Conservation (phyloP, 2,113 vertebrate species). For the Cichladusa arquata region DNA sequence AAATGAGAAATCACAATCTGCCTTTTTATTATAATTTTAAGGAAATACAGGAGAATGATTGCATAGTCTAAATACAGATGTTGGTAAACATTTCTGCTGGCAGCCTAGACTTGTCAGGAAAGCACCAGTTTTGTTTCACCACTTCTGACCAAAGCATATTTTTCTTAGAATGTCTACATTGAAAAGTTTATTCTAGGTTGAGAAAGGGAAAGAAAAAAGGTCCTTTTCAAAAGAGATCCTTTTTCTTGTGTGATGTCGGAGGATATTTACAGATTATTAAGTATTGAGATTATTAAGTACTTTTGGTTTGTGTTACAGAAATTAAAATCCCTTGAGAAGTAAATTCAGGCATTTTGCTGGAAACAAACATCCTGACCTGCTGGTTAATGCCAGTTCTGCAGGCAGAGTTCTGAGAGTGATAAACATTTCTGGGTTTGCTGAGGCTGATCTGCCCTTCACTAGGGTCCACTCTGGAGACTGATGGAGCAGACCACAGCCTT, state of each 20-base stretch:
- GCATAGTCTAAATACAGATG: background rate
- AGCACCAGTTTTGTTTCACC: background rate
- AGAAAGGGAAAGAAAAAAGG: background rate
- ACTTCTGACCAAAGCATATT: background rate
- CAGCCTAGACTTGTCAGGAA: background rate
- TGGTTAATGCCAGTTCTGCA: background rate
- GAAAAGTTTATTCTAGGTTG: background rate
- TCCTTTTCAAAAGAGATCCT: background rate
- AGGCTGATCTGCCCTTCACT: background rate
- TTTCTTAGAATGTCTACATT: background rate
- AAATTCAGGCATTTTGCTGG: slow-evolving; percentile 17
- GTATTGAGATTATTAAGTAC: background rate
- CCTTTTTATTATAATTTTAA: background rate
- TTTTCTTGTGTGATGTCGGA: background rate
- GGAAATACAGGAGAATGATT: background rate
- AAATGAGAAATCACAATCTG: background rate
- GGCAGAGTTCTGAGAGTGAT: background rate
- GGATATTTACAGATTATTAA: background rate
- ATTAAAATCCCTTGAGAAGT: background rate
- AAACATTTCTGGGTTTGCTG: background rate
- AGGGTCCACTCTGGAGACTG: fast-evolving
- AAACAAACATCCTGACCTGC: slow-evolving; percentile 19
- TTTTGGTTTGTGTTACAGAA: background rate
- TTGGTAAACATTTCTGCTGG: background rate
- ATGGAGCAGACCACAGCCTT: background rate